Evolutionary conservation across 1,140 invertebrate species (phyloP), one percentile per base, ranked within the genome.

Genomic region (Brachystomella parvula): DNA sequence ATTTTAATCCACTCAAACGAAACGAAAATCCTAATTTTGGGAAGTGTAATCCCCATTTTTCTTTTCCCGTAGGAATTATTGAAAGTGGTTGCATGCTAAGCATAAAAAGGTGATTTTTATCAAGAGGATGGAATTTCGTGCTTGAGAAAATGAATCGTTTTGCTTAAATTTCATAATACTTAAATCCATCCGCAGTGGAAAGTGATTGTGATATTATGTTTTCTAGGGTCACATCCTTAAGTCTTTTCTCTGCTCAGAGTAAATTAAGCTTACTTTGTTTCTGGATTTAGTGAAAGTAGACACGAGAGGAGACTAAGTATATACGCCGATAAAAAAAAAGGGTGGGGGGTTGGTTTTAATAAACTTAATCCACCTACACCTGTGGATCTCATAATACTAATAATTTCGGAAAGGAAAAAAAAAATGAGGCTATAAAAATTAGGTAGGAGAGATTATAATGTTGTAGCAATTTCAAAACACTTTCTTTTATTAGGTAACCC

Each of bases 351-450:
- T 53, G 49, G 24, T 53, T 53, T 53, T 53, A 53, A 53, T 53
- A 53, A 12, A 53, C 49, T 53, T 53, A 53, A 53, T 53, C 49
- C 49, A 6, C 49, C 24, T 53, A 53, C 49, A 53, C 49, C 49
- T 53, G 49, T 53, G 49, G 49, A 53, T 53, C 49, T 53, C 12
- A 53, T 53, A 53, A 53, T 53, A 53, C 24, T 53, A n/a, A n/a
- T n/a, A n/a, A n/a, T n/a, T n/a, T n/a, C n/a, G n/a, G n/a, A n/a
- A n/a, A n/a, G n/a, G n/a, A n/a, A 53, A 24, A 53, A 6, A 53
- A 39, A 26, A 53, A 53, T 53, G 24, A 24, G 24, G 49, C 24
- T 26, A 53, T 53, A 53, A 53, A 53, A 53, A 53, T 53, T 53
- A 53, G 21, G 49, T 9, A 39, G 35, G 35, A 19, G 19, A 19